phyloP scores from a whole-genome alignment of 2,113 vertebrate species.

The Atlantisia rogersi region DNA sequence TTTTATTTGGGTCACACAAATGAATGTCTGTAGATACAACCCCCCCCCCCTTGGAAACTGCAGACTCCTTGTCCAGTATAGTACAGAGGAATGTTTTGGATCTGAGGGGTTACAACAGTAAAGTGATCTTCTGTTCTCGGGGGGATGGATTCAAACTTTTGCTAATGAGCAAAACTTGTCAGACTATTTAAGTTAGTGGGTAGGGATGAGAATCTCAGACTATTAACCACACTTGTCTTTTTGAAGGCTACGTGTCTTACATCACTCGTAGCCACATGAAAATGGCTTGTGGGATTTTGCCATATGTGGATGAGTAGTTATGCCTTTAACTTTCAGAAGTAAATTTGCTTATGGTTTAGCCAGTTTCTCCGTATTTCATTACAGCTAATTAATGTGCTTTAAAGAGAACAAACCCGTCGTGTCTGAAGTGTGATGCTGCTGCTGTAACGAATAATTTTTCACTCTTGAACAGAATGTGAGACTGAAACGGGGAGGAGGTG shows the following conservation, averaged over 20 bases:
- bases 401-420: background rate
- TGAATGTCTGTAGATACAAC: background rate
- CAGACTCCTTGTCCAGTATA: background rate
- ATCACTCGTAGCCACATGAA: background rate
- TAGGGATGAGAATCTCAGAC: background rate
- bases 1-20: constrained; percentile 46
- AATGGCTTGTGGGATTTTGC: background rate
- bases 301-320: background rate
- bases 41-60: background rate
- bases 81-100: constrained; percentile 8
- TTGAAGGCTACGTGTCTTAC: background rate
- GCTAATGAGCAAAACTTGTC: background rate
- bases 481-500: constrained; percentile 11
- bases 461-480: constrained; percentile 56
- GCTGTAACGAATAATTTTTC: constrained; percentile 17
- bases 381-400: constrained; percentile 30
- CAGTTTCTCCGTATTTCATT: constrained; percentile 1
- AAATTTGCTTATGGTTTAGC: constrained; percentile 9
- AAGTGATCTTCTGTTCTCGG: background rate
- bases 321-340: constrained; percentile 26
- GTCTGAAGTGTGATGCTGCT: constrained; percentile 37
- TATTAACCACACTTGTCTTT: background rate
- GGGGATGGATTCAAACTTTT: background rate
- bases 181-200: background rate
- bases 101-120: background rate